Percentiles rank a stretch among this genome's conserved stretches.
Conservation (phyloP, 1,140 invertebrate species). For the fruit fly (Drosophila melanogaster) region Release_6_plus_ISO1_MT NC_004354.4:14591001-14591500, state of each 20-base stretch:
- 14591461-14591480: conserved; percentile 1
- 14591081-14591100: conserved; percentile 79
- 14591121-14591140: conserved; percentile 11
- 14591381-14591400: conserved; percentile 85
- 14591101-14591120: not conserved
- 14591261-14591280: conserved; percentile 17
- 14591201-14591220: not conserved
- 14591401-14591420: conserved; percentile 82
- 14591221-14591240: not conserved
- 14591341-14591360: conserved; percentile 84
- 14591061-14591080: conserved; percentile 84
- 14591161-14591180: conserved; percentile 11
- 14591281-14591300: conserved; percentile 3
- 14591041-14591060: conserved; percentile 84
- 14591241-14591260: not conserved
- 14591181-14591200: conserved; percentile 11
- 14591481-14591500: conserved; percentile 1
- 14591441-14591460: conserved; percentile 67
- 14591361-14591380: conserved; percentile 85
- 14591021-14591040: conserved; percentile 84
- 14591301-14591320: conserved; percentile 43
- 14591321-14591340: conserved; percentile 81
- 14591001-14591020: conserved; percentile 85
- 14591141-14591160: conserved; percentile 33
- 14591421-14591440: conserved; percentile 84